These are phyloP conservation scores for Zophobas morio DNA, from an alignment of 1,140 invertebrate genomes.

Conservation along the genomic window DNA sequence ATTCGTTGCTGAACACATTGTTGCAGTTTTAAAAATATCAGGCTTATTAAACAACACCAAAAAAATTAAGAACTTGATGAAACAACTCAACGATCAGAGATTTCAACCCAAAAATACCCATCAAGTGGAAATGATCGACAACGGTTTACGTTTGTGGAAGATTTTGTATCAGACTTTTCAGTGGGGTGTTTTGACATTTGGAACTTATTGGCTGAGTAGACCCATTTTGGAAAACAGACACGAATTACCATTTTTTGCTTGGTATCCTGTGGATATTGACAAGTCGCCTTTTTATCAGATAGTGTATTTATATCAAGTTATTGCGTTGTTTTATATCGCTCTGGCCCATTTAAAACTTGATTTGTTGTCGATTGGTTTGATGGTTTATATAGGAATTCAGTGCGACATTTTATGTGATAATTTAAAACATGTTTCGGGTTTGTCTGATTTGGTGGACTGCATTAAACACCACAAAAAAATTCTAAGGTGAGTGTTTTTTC, in stretches of 20 bases:
- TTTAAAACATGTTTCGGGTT: no score
- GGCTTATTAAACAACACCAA: background rate
- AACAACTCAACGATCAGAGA: background rate
- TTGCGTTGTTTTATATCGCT: background rate
- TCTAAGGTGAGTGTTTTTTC: background rate
- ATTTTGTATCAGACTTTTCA: background rate
- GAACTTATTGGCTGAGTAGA: background rate
- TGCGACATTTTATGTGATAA: background rate
- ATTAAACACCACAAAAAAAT: background rate
- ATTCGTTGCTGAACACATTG: background rate
- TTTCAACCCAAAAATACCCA: background rate
- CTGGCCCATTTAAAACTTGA: background rate
- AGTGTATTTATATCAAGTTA: background rate
- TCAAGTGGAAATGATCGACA: background rate
- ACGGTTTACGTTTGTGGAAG: background rate
- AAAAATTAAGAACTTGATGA: background rate
- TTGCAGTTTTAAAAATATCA: background rate
- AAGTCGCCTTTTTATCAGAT: background rate
- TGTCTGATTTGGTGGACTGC: background rate
- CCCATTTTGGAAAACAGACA: background rate
- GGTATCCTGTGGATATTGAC: background rate
- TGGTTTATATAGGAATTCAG: background rate
- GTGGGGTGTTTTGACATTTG: background rate
- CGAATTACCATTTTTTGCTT: conserved; percentile 1
- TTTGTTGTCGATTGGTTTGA: background rate